These are phyloP conservation scores for Loris lydekkerianus DNA, from an alignment of 2,797 vertebrate species.

Conservation along the genomic window DNA sequence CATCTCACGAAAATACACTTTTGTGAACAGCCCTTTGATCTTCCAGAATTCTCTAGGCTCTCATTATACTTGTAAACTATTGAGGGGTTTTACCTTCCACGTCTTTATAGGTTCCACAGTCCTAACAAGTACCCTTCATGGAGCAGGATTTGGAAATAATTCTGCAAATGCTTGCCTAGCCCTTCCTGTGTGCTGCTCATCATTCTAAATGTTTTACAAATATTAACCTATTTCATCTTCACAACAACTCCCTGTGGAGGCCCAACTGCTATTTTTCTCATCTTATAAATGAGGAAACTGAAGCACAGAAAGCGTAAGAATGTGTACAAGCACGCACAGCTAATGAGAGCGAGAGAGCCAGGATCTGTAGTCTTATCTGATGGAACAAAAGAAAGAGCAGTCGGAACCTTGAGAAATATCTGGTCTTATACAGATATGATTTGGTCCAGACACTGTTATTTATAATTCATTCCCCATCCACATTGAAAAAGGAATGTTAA, in stretches of 20 bases:
- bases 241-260: background rate
- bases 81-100: background rate
- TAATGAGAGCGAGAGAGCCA: background rate
- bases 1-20: conserved; percentile 24
- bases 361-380: background rate
- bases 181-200: background rate
- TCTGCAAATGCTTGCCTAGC: background rate
- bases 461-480: conserved; percentile 50
- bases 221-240: background rate
- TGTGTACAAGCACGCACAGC: background rate
- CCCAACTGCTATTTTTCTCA: background rate
- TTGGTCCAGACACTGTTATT: conserved; percentile 47
- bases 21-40: background rate
- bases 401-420: conserved; percentile 50
- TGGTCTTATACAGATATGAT: conserved; percentile 27
- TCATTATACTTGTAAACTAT: conserved; percentile 15
- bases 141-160: conserved; percentile 40
- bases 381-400: conserved; percentile 45
- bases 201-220: background rate
- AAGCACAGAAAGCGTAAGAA: conserved; percentile 3
- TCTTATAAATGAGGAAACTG: background rate
- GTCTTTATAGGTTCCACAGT: background rate
- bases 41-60: conserved; percentile 5
- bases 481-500: conserved; percentile 18
- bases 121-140: background rate